Percentiles rank a stretch among this genome's conserved stretches.
Conservation (phyloP, 2,113 vertebrate genomes). For the Scolopax mira region DNA sequence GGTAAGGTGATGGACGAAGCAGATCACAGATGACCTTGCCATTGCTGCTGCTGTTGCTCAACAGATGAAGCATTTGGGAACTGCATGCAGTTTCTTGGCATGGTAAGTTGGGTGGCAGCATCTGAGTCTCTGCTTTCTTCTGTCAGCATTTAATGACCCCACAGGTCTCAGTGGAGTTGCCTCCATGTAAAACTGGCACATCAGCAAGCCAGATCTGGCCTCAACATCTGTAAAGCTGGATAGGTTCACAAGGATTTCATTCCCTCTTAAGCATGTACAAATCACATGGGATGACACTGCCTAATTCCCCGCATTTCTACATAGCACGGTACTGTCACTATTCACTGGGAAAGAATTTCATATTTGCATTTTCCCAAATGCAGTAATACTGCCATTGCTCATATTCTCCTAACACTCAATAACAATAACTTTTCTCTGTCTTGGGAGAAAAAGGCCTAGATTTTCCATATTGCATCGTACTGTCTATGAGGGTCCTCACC, state of each 20-base stretch:
- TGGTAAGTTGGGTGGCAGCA: neutral
- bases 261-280: slow-evolving; percentile 18
- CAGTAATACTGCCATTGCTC: neutral
- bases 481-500: neutral
- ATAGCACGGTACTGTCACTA: neutral
- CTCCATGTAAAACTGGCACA: slow-evolving; percentile 11
- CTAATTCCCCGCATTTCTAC: slow-evolving; percentile 38
- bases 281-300: slow-evolving; percentile 47
- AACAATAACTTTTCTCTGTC: neutral
- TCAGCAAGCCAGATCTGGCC: neutral
- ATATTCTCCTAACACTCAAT: neutral
- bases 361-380: slow-evolving; percentile 48
- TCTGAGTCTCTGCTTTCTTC: neutral
- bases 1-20: neutral
- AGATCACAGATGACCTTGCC: neutral
- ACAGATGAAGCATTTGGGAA: neutral
- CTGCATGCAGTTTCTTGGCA: neutral
- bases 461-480: neutral
- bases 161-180: slow-evolving; percentile 19
- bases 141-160: neutral
- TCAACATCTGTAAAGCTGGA: slow-evolving; percentile 19
- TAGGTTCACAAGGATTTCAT: slow-evolving; percentile 42
- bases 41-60: neutral
- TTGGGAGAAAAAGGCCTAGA: neutral
- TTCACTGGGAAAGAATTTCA: slow-evolving; percentile 56